Evolutionary conservation across 2,888 invertebrate species (phyloP).

Genomic region (Pardosa pseudoannulata): DNA sequence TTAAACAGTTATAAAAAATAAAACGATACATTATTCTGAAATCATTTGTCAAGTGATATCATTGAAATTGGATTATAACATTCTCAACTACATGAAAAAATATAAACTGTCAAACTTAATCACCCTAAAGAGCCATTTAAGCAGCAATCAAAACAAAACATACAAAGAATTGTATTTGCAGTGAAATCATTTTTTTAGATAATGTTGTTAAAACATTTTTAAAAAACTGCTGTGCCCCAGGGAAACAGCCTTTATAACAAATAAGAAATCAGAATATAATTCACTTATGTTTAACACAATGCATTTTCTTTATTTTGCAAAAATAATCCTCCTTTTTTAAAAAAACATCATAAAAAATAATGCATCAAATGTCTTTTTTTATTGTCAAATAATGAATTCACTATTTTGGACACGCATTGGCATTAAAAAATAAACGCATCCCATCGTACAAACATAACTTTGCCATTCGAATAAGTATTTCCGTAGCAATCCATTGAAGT

Average conservation of each 20-base stretch:
- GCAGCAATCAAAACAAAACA: background rate
- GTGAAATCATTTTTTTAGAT: background rate
- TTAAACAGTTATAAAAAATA: background rate
- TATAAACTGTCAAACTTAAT: background rate
- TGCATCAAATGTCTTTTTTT: constrained; percentile 10
- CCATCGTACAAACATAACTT: constrained; percentile 13
- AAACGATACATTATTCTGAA: background rate
- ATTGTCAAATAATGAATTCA: constrained; percentile 16
- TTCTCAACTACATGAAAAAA: background rate
- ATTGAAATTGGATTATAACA: background rate
- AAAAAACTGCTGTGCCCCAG: background rate
- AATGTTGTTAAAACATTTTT: background rate
- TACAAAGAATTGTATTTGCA: background rate
- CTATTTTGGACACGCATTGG: background rate
- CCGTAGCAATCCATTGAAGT: background rate
- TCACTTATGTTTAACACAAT: background rate
- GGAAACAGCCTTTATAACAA: background rate
- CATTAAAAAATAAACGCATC: background rate
- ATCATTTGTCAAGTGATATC: background rate
- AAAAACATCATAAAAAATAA: background rate
- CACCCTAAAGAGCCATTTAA: background rate
- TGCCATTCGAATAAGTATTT: constrained; percentile 24
- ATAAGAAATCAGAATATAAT: constrained; percentile 2
- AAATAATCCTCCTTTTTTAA: background rate
- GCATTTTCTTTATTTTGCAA: background rate